A percentile compares a stretch with the other conserved stretches of the same genome.
Evolutionary conservation across 2,888 invertebrate species (phyloP).

Genomic region (Thera obeliscata): DNA sequence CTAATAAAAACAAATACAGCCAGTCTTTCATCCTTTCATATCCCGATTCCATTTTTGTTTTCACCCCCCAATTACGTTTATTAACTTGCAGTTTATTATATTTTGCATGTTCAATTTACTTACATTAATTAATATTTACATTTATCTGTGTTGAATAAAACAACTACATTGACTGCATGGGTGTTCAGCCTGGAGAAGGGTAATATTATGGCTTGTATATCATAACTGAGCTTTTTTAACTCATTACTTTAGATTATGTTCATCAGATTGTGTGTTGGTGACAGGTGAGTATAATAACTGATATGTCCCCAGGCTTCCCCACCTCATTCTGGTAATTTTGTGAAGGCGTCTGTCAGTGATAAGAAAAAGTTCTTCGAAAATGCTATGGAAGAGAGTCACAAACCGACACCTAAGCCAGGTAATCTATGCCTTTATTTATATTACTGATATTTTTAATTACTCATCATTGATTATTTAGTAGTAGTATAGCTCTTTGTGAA

Average conservation of each 20-base stretch:
- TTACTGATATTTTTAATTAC: background rate
- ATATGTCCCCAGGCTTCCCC: conserved; percentile 81
- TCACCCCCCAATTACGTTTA: conserved; percentile 62
- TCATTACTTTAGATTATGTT: conserved; percentile 53
- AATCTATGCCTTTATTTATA: conserved; percentile 16
- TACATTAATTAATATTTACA: conserved; percentile 62
- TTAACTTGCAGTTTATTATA: conserved; percentile 78
- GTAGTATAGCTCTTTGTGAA: too few relatives aligned
- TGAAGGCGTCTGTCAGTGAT: conserved; percentile 95
- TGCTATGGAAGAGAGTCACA: conserved; percentile 96
- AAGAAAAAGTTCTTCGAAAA: conserved; percentile 98
- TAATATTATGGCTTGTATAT: conserved; percentile 75
- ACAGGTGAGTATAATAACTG: conserved; percentile 34
- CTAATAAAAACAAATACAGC: conserved; percentile 62
- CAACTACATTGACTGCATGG: conserved; percentile 75
- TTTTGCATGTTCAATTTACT: conserved; percentile 77
- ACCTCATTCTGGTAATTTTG: conserved; percentile 89
- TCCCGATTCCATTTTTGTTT: conserved; percentile 63
- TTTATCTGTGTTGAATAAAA: conserved; percentile 53
- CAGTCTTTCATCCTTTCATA: conserved; percentile 64
- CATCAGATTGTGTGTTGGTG: conserved; percentile 30
- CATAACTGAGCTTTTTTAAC: conserved; percentile 69
- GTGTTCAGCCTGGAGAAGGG: conserved; percentile 76
- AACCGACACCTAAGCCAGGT: conserved; percentile 94
- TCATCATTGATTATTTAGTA: background rate